Percentiles rank a stretch among this genome's conserved stretches.
phyloP scores from a whole-genome alignment of 2,888 invertebrate species.

The Reticulitermes lucifugus region DNA sequence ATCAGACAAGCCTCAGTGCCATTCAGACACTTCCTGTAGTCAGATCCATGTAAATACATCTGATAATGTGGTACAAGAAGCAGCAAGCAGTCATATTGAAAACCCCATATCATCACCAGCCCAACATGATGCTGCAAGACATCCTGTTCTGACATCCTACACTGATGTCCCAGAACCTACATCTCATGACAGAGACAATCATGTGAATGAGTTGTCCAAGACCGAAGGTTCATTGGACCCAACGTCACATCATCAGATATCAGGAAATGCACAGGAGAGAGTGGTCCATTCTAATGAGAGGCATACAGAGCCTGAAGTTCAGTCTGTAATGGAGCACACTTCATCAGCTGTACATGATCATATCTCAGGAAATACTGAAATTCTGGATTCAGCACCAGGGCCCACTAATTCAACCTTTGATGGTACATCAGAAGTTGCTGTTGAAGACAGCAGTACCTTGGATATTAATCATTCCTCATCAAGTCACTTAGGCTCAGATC shows the following conservation, averaged over 20 bases:
- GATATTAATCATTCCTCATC: constrained; percentile 10
- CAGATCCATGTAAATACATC: not conserved
- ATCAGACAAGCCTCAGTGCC: not conserved
- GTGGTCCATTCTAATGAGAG: not conserved
- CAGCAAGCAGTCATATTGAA: not conserved
- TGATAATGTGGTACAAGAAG: not conserved
- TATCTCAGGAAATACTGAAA: too few relatives aligned
- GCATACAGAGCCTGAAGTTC: not conserved
- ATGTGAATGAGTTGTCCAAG: not conserved
- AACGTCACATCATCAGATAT: not conserved
- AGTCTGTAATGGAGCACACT: not conserved
- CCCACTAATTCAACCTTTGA: not conserved
- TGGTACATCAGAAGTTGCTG: not conserved
- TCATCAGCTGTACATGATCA: not conserved
- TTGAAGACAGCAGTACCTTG: not conserved
- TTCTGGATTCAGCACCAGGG: too few relatives aligned
- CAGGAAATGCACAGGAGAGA: too few relatives aligned
- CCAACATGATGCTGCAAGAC: not conserved
- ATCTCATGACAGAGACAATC: not conserved
- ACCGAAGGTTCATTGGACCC: not conserved
- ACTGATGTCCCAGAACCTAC: not conserved
- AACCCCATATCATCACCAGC: not conserved
- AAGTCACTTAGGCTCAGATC: constrained; percentile 11
- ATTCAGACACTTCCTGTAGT: not conserved
- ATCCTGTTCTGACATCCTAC: not conserved